Evolutionary conservation across 2,113 vertebrate genomes (phyloP).

Genomic region (Chionodraco myersi): DNA sequence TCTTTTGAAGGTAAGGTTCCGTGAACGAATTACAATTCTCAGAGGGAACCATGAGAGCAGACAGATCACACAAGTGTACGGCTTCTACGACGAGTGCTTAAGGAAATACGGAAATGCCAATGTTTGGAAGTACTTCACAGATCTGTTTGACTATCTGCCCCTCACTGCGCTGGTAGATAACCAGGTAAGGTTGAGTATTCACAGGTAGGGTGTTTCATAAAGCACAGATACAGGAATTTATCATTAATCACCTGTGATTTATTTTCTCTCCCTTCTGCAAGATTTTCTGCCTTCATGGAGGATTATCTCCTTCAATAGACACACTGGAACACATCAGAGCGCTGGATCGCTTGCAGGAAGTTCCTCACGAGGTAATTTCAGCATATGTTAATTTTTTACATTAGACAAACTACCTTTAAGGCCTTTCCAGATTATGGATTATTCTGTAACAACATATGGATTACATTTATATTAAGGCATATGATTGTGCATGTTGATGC

Average conservation of each 20-base stretch:
- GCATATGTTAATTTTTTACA: not conserved
- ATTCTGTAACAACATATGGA: not conserved
- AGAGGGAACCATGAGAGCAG: constrained; percentile 96
- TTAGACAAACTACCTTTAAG: not conserved
- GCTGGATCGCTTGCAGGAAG: constrained; percentile 97
- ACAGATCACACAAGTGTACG: constrained; percentile 85
- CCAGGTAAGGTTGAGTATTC: constrained; percentile 85
- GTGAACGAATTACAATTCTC: constrained; percentile 96
- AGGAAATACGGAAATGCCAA: constrained; percentile 98
- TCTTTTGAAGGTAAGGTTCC: constrained; percentile 90
- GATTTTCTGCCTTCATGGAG: constrained; percentile 99
- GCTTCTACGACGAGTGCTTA: constrained; percentile 89
- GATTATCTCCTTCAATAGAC: constrained; percentile 97
- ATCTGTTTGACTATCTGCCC: constrained; percentile 89
- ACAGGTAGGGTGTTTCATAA: no score
- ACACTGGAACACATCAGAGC: constrained; percentile 99
- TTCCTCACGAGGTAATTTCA: constrained; percentile 93
- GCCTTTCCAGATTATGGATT: not conserved
- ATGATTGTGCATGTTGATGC: not conserved
- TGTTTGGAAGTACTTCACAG: constrained; percentile 98
- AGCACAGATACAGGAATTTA: not conserved
- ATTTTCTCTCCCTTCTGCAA: constrained; percentile 54
- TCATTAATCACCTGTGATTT: not conserved
- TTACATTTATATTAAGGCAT: not conserved
- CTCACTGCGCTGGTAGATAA: constrained; percentile 97